Conservation (phyloP, 2,797 vertebrate genomes). For the Danionella dracula region DNA sequence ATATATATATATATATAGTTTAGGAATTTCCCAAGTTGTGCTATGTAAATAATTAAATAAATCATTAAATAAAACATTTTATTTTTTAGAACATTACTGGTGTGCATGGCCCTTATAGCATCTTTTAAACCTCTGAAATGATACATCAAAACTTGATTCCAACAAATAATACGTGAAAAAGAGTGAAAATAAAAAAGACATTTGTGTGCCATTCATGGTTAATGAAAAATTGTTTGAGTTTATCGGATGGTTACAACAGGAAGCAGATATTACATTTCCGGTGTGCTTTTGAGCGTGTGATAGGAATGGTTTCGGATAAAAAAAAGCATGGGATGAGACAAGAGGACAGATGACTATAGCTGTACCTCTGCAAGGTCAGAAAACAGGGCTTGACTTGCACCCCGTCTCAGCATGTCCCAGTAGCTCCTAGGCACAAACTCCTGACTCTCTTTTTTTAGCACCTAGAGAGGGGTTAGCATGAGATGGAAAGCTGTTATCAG, state of each 20-base stretch:
- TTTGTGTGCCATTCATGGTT: not conserved
- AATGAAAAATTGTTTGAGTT: not conserved
- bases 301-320: slow-evolving; percentile 19
- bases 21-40: no score
- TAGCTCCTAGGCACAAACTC: slow-evolving; percentile 91
- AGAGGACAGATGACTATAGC: slow-evolving; percentile 57
- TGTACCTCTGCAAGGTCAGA: slow-evolving; percentile 98
- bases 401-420: slow-evolving; percentile 95
- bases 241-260: not conserved
- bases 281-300: not conserved
- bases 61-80: no score
- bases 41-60: not conserved
- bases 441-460: slow-evolving; percentile 89
- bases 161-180: not conserved
- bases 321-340: slow-evolving; percentile 37
- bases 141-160: not conserved
- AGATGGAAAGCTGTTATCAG: slow-evolving; percentile 45
- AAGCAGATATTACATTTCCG: not conserved
- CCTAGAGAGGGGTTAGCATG: slow-evolving; percentile 69
- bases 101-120: no score
- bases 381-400: slow-evolving; percentile 96
- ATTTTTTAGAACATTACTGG: no score
- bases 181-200: not conserved
- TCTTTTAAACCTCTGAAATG: no score
- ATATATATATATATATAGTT: no score